Evolutionary conservation across 2,113 vertebrate species (phyloP).

Genomic region (Suncus etruscus): DNA sequence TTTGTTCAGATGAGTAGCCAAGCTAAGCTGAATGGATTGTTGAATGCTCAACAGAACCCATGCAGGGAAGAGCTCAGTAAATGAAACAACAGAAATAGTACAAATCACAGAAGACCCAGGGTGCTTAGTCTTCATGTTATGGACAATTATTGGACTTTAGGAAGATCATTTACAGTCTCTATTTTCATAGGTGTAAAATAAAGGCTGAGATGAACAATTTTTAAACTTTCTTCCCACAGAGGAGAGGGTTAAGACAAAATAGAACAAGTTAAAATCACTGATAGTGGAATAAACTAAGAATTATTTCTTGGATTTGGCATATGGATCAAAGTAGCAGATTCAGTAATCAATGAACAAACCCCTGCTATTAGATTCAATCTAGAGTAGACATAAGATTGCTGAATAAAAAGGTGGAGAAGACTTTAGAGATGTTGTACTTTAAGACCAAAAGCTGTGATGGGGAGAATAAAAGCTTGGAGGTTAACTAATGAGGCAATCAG

Average conservation of each 20-base stretch:
- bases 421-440: background rate
- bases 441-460: background rate
- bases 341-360: background rate
- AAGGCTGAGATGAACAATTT: background rate
- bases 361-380: background rate
- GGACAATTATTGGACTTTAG: background rate
- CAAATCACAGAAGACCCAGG: background rate
- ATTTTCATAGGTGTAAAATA: background rate
- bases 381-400: background rate
- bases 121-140: background rate
- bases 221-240: background rate
- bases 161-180: background rate
- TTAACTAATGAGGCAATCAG: background rate
- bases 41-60: too few relatives aligned
- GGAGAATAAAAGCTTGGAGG: background rate
- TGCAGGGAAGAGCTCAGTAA: background rate
- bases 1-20: background rate
- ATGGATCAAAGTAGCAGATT: background rate
- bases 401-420: background rate
- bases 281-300: background rate
- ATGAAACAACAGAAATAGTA: background rate
- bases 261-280: background rate
- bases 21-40: fast-evolving
- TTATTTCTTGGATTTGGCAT: background rate
- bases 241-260: background rate